phyloP scores from a whole-genome alignment of 2,113 vertebrate species.

The Brachypteracias leptosomus region DNA sequence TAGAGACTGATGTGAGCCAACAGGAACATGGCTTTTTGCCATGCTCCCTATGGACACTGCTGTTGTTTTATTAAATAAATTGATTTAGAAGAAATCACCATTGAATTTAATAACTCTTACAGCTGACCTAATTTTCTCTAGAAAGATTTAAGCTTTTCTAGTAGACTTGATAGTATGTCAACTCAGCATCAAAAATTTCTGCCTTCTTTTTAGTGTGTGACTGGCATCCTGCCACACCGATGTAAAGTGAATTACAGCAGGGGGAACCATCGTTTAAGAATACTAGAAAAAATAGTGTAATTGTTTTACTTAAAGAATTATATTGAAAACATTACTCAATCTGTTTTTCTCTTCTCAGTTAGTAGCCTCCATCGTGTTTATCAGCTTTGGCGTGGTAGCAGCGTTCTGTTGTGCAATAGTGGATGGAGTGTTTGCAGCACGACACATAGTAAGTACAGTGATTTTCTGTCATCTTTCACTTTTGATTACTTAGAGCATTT shows the following conservation, averaged over 20 bases:
- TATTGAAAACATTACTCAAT: background rate
- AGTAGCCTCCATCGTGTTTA: conserved; percentile 89
- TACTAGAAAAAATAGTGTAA: background rate
- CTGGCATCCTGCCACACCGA: background rate
- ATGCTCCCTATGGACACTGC: background rate
- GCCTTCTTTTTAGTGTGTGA: background rate
- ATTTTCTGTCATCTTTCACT: background rate
- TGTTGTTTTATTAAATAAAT: background rate
- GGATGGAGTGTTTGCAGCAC: conserved; percentile 89
- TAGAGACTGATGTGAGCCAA: background rate
- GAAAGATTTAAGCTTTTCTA: background rate
- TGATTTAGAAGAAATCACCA: background rate
- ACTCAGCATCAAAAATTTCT: background rate
- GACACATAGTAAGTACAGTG: conserved; percentile 86
- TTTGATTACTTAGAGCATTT: background rate
- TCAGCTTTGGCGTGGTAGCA: conserved; percentile 90
- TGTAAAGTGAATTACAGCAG: background rate
- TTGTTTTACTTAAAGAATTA: background rate
- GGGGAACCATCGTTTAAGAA: background rate
- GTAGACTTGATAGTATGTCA: background rate
- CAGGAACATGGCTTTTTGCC: background rate
- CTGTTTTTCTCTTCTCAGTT: conserved; percentile 74
- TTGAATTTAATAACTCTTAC: background rate
- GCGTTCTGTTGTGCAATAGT: conserved; percentile 91
- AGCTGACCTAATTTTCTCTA: background rate